Evolutionary conservation across 2,888 invertebrate genomes (phyloP), one percentile per base, ranked within the genome.

Genomic region (Xestia c-nigrum): DNA sequence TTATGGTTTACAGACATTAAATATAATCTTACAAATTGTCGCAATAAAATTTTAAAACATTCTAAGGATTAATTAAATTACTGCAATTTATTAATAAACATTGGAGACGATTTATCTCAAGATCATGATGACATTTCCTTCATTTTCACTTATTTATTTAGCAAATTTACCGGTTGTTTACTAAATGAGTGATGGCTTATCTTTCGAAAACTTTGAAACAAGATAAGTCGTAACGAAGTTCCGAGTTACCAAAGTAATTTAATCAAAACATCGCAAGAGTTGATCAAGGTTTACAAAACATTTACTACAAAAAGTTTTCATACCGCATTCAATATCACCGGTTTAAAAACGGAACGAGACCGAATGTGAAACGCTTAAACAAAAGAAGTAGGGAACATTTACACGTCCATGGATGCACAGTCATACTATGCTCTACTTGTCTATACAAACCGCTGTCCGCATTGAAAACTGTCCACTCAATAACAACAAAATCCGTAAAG

Each of bases 301-400:
- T 55, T 50, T n/a, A 16, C 24, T 50, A 61, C 21, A 61, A 24
- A 81, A 66, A 57, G 31, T 61, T 84, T 65, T n/a, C 64, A 52
- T 64, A 21, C 19, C 10, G 16, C 24, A 43, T 46, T 65, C 43
- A 68, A 65, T 61, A 55, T n/a, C 24, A 9, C 67, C 47, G 61
- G 43, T 84, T 84, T 64, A 65, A 84, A 84, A 81, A 84, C 38
- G 21, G 72, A 69, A 65, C 67, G 16, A 55, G 24, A 55, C 31
- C 19, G 43, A 75, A 81, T 75, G 82, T 75, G 82, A 72, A 80
- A 75, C 47, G 68, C 50, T 66, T 59, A 55, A 69, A 85, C 74
- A 74, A 85, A 82, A 74, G 64, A 72, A 19, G 59, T 31, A 31
- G 31, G 31, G 72, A 64, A 24, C 52, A 12, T 47, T 6, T 38